A percentile compares a stretch with the other conserved stretches of the same genome.
Evolutionary conservation across 2,797 vertebrate species (phyloP).

Genomic region (Erethizon dorsatum): DNA sequence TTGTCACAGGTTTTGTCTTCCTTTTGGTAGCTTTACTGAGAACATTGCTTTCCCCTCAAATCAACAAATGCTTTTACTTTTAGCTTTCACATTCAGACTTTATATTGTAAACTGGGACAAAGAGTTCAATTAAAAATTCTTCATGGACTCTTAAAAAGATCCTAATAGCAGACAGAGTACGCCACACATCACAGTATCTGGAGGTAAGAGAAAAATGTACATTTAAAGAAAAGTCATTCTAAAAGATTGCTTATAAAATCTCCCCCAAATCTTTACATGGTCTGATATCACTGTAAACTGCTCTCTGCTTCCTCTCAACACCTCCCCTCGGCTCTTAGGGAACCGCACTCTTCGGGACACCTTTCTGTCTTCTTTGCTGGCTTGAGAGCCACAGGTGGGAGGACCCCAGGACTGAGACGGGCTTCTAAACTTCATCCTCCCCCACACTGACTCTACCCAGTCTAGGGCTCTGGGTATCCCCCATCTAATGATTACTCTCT

Average conservation of each 20-base stretch:
- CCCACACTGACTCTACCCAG: background rate
- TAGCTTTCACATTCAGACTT: constrained; percentile 21
- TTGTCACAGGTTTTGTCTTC: background rate
- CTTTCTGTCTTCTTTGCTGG: background rate
- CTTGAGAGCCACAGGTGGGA: background rate
- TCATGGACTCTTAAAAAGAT: background rate
- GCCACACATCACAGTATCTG: background rate
- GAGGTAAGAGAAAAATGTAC: background rate
- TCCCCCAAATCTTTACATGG: background rate
- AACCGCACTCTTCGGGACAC: background rate
- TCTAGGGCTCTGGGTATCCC: background rate
- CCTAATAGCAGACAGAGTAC: background rate
- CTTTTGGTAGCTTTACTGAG: constrained; percentile 39
- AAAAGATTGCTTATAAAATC: background rate
- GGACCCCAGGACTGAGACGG: no score
- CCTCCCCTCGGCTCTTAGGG: background rate
- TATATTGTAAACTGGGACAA: background rate
- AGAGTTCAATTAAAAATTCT: constrained; percentile 3
- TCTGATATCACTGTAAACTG: background rate
- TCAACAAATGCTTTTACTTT: constrained; percentile 36
- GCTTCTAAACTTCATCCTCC: background rate
- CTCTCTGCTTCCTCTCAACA: background rate
- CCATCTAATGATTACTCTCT: background rate
- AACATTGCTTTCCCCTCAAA: constrained; percentile 23
- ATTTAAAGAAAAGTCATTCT: background rate